Conservation (phyloP, 2,888 invertebrate genomes). For the Coenonympha glycerion region DNA sequence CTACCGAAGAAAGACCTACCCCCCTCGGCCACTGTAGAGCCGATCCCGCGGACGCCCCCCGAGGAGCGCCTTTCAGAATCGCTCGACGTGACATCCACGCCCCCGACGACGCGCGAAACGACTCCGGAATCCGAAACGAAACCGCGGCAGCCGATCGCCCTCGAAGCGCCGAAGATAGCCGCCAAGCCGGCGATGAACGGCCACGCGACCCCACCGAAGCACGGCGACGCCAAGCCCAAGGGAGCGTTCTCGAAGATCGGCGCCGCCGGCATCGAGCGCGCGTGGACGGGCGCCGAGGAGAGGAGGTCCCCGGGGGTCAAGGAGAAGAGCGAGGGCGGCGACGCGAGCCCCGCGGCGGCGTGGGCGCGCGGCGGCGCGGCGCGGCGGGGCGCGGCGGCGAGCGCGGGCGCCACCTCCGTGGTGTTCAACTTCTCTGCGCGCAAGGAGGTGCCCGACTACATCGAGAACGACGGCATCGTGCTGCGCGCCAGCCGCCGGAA, state of each 20-base stretch:
- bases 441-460: conserved; percentile 92
- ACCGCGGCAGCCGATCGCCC: conserved; percentile 19
- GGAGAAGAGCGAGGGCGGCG: conserved; percentile 37
- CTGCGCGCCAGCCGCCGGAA: conserved; percentile 80
- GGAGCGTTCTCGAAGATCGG: conserved; percentile 38
- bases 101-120: conserved; percentile 20
- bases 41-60: conserved; percentile 45
- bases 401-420: conserved; percentile 78
- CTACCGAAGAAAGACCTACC: conserved; percentile 42
- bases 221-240: conserved; percentile 26
- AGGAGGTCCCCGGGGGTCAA: conserved; percentile 22
- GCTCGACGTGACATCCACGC: conserved; percentile 13
- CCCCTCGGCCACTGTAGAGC: conserved; percentile 63
- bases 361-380: conserved; percentile 42
- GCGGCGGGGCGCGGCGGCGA: conserved; percentile 28
- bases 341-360: conserved; percentile 55
- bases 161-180: conserved; percentile 26
- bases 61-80: conserved; percentile 41
- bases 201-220: conserved; percentile 31
- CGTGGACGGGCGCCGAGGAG: conserved; percentile 46
- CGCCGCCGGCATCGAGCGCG: conserved; percentile 53
- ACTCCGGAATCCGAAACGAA: conserved; percentile 29
- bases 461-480: conserved; percentile 90
- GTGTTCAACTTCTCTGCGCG: conserved; percentile 91
- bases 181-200: conserved; percentile 40